Evolutionary conservation across 2,113 vertebrate species (phyloP).

Genomic region (Vimba vimba): DNA sequence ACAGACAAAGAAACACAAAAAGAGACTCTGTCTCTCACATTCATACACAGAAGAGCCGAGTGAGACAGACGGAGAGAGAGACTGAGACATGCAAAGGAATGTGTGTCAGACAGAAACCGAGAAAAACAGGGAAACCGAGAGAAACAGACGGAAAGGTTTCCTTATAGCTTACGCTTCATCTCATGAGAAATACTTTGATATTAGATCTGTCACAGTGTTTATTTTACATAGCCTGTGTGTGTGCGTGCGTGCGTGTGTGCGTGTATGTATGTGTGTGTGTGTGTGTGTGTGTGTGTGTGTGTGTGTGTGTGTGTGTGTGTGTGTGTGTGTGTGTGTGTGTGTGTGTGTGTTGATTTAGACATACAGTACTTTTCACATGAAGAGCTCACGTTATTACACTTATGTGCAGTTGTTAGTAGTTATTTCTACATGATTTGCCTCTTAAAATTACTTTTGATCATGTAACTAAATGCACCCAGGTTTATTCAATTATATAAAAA

Average conservation of each 20-base stretch:
- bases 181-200: conserved; percentile 13
- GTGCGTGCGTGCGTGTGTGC: neutral
- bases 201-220: conserved; percentile 3
- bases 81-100: conserved; percentile 21
- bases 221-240: conserved; percentile 4
- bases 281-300: too few species aligned
- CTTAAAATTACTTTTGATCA: neutral
- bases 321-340: neutral
- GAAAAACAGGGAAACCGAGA: neutral
- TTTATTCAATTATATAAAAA: neutral
- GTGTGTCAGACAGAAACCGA: neutral
- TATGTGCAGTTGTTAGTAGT: neutral
- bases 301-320: neutral
- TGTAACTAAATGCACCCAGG: neutral
- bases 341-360: neutral
- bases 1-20: conserved; percentile 23
- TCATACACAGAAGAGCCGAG: neutral
- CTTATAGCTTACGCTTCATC: neutral
- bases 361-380: neutral
- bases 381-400: neutral
- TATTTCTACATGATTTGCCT: neutral
- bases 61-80: conserved; percentile 19
- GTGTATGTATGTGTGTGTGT: neutral
- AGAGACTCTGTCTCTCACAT: conserved; percentile 17
- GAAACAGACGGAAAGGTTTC: conserved; percentile 13